These are phyloP conservation scores for Mormyrus hasselquistii DNA, from an alignment of 2,797 vertebrate species.

Conservation along the genomic window DNA sequence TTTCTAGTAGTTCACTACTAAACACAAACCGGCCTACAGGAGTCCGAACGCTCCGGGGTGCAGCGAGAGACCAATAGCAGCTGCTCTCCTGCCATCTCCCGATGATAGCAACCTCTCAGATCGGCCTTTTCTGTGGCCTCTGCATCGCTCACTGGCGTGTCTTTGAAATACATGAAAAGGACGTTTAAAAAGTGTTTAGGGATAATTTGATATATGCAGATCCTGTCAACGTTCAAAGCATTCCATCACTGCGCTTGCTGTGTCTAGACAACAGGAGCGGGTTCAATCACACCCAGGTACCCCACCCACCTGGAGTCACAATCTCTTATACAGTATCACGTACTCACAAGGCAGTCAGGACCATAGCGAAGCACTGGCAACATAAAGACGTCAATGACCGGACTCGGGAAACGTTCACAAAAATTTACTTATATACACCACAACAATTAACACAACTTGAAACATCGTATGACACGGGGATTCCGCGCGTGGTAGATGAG, in stretches of 20 bases:
- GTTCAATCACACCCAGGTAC: neutral
- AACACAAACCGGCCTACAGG: constrained; percentile 42
- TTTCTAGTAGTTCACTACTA: neutral
- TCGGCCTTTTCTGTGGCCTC: neutral
- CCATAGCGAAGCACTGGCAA: neutral
- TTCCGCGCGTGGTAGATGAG: no score
- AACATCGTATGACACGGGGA: neutral
- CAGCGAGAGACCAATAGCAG: constrained; percentile 67
- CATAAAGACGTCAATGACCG: neutral
- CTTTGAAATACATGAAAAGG: neutral
- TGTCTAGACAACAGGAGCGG: constrained; percentile 24
- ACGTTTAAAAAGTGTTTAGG: neutral
- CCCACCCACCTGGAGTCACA: neutral
- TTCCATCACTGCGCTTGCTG: constrained; percentile 30
- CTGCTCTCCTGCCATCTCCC: constrained; percentile 53
- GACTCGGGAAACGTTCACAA: neutral
- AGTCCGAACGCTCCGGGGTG: constrained; percentile 30
- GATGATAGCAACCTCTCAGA: constrained; percentile 52
- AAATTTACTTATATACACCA: neutral
- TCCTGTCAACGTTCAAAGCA: constrained; percentile 19
- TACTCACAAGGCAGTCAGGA: neutral
- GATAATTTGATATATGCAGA: constrained; percentile 17
- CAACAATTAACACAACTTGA: neutral
- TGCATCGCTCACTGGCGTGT: neutral
- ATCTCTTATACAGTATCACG: neutral